These are phyloP conservation scores for Martes martes DNA, from an alignment of 2,113 vertebrate genomes.

Conservation along the genomic window DNA sequence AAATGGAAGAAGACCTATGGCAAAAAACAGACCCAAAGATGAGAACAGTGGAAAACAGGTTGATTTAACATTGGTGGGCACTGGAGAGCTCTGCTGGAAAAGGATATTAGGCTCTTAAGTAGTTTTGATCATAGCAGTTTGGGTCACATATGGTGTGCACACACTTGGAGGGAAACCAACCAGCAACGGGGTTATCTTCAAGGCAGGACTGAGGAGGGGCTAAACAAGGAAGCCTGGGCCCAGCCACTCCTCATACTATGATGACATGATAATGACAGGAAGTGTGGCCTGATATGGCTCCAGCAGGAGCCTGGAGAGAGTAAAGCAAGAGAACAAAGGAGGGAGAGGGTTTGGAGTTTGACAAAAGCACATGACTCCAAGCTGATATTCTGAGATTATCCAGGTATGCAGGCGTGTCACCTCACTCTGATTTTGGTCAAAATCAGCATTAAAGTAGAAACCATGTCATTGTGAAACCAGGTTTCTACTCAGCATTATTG, in stretches of 20 bases:
- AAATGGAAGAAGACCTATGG: background rate
- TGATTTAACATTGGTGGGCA: background rate
- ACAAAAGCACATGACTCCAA: background rate
- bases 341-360: background rate
- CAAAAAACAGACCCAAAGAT: background rate
- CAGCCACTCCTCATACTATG: background rate
- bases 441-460: slow-evolving; percentile 7
- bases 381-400: background rate
- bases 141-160: slow-evolving; percentile 51
- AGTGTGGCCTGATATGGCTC: slow-evolving; percentile 1
- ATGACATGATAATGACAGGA: slow-evolving; percentile 53
- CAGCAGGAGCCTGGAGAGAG: background rate
- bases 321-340: slow-evolving; percentile 33
- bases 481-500: background rate
- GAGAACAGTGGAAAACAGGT: background rate
- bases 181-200: slow-evolving; percentile 13
- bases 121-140: slow-evolving; percentile 33
- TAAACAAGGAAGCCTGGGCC: slow-evolving; percentile 5
- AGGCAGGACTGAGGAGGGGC: background rate
- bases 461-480: background rate
- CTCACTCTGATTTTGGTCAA: background rate
- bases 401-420: background rate
- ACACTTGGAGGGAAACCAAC: slow-evolving; percentile 54
- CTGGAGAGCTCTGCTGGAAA: slow-evolving; percentile 5
- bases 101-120: background rate